phyloP scores from a whole-genome alignment of 2,888 invertebrate species.

The Tenodera sinensis region DNA sequence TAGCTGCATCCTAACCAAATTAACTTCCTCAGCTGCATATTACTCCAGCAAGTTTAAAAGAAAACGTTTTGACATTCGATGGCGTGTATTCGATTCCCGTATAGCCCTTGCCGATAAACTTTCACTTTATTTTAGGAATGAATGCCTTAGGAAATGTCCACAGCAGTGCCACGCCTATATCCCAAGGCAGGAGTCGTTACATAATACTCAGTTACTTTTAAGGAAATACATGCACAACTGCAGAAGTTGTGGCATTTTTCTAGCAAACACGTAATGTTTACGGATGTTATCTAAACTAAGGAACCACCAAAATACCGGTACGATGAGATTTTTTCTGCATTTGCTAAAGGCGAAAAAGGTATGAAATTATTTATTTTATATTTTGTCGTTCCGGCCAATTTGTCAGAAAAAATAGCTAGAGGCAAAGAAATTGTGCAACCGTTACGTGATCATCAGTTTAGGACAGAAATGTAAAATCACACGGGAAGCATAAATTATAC shows the following conservation, averaged over 20 bases:
- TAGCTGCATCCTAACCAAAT: too few species aligned
- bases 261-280: background rate
- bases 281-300: background rate
- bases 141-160: background rate
- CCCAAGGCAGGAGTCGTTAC: background rate
- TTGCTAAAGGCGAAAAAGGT: too few species aligned
- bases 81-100: background rate
- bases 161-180: background rate
- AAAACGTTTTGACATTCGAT: background rate
- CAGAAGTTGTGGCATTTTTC: background rate
- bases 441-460: too few species aligned
- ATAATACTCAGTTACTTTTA: background rate
- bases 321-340: background rate
- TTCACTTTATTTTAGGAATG: background rate
- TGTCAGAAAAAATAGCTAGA: too few species aligned
- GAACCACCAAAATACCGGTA: background rate
- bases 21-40: too few species aligned
- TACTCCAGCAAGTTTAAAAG: background rate
- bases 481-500: too few species aligned
- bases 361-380: too few species aligned
- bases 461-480: too few species aligned
- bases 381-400: too few species aligned
- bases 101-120: background rate
- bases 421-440: too few species aligned
- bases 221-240: background rate